Evolutionary conservation across 2,888 invertebrate genomes (phyloP).

Genomic region (Holacanthella duospinosa): DNA sequence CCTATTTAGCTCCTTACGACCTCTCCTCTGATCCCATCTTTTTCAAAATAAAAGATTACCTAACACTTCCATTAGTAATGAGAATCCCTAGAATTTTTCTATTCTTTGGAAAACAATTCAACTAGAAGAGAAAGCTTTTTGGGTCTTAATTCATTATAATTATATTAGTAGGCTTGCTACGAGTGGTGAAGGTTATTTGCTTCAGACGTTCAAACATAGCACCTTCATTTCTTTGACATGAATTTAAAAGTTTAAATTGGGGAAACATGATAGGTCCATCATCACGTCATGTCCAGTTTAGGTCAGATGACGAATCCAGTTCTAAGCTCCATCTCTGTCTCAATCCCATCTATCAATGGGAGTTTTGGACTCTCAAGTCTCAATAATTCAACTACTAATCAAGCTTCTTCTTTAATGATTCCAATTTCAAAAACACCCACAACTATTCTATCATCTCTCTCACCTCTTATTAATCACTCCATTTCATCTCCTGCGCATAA

Average conservation of each 20-base stretch:
- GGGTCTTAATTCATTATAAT: too few relatives aligned
- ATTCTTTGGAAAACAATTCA: too few relatives aligned
- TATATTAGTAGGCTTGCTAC: too few relatives aligned
- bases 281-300: slow-evolving; percentile 10
- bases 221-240: too few relatives aligned
- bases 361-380: neutral
- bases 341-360: neutral
- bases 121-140: too few relatives aligned
- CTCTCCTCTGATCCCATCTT: neutral
- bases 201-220: too few relatives aligned
- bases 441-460: neutral
- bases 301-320: slow-evolving; percentile 19
- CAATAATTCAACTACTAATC: slow-evolving; percentile 2
- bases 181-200: too few relatives aligned
- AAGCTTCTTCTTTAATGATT: neutral
- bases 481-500: neutral
- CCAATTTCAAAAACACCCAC: neutral
- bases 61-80: slow-evolving; percentile 1
- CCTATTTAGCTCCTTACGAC: neutral
- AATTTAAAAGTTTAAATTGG: too few relatives aligned
- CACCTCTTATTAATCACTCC: neutral
- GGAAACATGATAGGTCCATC: slow-evolving; percentile 1
- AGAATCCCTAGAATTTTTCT: too few relatives aligned
- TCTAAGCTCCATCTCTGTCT: slow-evolving; percentile 11
- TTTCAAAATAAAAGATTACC: slow-evolving; percentile 2